A percentile compares a stretch with the other conserved stretches of the same genome.
Conservation (phyloP, 2,888 invertebrate genomes). For the Nemapogon koenigi region DNA sequence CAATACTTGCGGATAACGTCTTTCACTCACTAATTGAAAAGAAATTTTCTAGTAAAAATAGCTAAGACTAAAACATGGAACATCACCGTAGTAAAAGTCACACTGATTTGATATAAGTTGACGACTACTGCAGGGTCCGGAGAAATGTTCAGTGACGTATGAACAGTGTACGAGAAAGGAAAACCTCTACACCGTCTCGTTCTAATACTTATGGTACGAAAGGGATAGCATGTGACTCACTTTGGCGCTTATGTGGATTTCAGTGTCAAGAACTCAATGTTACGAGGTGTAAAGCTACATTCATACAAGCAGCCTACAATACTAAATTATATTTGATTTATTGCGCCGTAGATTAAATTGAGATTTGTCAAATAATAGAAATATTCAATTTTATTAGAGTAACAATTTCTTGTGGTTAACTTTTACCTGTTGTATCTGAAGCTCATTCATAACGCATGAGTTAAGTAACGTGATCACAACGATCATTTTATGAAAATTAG, state of each 20-base stretch:
- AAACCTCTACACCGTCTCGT: constrained; percentile 45
- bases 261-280: constrained; percentile 38
- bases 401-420: no score
- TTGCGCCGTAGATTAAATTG: no score
- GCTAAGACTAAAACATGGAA: constrained; percentile 41
- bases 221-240: constrained; percentile 38
- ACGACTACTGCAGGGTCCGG: constrained; percentile 28
- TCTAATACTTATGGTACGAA: constrained; percentile 22
- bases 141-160: constrained; percentile 56
- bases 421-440: no score
- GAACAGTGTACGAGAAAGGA: constrained; percentile 44
- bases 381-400: no score
- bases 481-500: constrained; percentile 6
- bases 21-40: constrained; percentile 5
- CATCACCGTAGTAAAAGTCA: constrained; percentile 41
- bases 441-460: no score
- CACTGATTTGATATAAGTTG: constrained; percentile 44
- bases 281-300: no score
- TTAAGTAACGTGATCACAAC: constrained; percentile 4
- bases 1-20: constrained; percentile 3
- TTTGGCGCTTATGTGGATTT: constrained; percentile 53
- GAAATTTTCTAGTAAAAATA: constrained; percentile 20
- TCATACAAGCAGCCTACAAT: no score
- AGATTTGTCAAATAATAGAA: no score
- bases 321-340: no score